phyloP scores from a whole-genome alignment of 2,113 vertebrate genomes.

The Rhombomys opimus region DNA sequence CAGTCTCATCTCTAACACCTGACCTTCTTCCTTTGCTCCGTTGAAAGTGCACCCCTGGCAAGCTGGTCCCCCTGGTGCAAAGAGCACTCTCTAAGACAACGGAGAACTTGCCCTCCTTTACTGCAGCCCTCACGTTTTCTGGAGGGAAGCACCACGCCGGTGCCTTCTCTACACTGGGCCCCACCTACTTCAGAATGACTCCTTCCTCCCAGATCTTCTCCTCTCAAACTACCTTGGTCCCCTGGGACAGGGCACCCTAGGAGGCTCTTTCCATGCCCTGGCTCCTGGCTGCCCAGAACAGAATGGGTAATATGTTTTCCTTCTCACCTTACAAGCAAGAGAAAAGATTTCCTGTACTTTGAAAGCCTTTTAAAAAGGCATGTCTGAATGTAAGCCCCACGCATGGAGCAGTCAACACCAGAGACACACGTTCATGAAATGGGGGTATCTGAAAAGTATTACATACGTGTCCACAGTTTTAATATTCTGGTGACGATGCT shows the following conservation, averaged over 20 bases:
- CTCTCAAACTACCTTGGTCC: background rate
- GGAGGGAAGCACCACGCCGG: background rate
- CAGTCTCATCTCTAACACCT: background rate
- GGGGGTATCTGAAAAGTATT: background rate
- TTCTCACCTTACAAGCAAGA: background rate
- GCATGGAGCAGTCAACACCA: background rate
- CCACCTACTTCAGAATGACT: background rate
- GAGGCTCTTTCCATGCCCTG: background rate
- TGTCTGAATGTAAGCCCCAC: background rate
- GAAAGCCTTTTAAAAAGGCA: slow-evolving; percentile 16
- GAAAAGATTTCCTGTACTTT: background rate
- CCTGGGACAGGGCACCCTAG: background rate
- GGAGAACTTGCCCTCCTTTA: background rate
- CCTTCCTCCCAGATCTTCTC: background rate
- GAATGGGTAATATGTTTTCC: background rate
- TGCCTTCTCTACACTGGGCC: background rate
- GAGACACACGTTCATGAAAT: background rate
- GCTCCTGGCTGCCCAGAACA: background rate
- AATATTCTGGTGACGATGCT: background rate
- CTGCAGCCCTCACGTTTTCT: background rate
- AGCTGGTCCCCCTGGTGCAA: background rate
- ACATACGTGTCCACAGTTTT: background rate
- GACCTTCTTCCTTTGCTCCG: background rate
- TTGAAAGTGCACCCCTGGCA: background rate
- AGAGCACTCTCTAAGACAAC: background rate